Conservation (phyloP, 2,113 vertebrate species). For the Takifugu bimaculatus region DNA sequence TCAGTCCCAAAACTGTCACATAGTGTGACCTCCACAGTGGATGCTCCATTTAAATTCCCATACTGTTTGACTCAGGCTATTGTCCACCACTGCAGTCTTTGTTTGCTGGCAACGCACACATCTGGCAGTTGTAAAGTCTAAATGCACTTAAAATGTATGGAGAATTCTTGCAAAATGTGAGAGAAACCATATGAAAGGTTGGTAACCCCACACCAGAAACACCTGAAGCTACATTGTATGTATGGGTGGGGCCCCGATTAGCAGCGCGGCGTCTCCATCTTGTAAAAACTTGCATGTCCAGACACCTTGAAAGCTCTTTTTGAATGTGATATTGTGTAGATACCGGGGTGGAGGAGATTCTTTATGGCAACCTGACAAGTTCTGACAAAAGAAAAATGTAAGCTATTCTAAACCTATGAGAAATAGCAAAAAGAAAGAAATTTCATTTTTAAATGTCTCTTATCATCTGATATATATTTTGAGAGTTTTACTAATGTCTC, state of each 20-base stretch:
- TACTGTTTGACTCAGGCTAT: slow-evolving; percentile 36
- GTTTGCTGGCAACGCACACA: too few species aligned
- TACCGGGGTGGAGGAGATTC: slow-evolving; percentile 7
- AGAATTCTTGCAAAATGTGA: slow-evolving; percentile 57
- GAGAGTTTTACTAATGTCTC: too few species aligned
- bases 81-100: slow-evolving; percentile 13
- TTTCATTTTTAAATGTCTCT: too few species aligned
- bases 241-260: slow-evolving; percentile 26
- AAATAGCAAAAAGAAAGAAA: too few species aligned
- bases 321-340: slow-evolving; percentile 21
- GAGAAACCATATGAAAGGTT: slow-evolving; percentile 40
- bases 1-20: slow-evolving; percentile 30
- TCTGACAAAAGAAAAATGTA: too few species aligned
- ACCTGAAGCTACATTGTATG: slow-evolving; percentile 34
- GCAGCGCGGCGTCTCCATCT: slow-evolving; percentile 12
- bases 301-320: slow-evolving; percentile 24
- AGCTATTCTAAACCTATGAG: too few species aligned
- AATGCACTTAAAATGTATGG: slow-evolving; percentile 41
- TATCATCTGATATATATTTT: too few species aligned
- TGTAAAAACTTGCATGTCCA: slow-evolving; percentile 20
- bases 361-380: not conserved
- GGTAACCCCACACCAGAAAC: slow-evolving; percentile 10
- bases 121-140: not conserved
- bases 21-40: slow-evolving; percentile 42
- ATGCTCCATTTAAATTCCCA: slow-evolving; percentile 47